Evolutionary conservation across 2,797 vertebrate genomes (phyloP).

Genomic region (Astyanax mexicanus): DNA sequence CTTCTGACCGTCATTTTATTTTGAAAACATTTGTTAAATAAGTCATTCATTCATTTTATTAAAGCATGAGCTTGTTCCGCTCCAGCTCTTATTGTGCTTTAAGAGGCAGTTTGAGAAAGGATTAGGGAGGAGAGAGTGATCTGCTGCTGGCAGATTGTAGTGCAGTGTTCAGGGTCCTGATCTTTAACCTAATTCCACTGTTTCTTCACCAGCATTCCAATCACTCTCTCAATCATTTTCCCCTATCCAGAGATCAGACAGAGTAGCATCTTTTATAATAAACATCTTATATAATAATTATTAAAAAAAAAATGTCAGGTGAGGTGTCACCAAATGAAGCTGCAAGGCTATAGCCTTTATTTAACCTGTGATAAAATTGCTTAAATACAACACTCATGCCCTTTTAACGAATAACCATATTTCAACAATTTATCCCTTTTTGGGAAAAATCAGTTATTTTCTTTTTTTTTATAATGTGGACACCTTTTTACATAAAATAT

Average conservation of each 20-base stretch:
- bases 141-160: background rate
- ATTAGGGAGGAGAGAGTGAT: constrained; percentile 33
- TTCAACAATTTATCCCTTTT: too few relatives aligned
- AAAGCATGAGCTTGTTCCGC: constrained; percentile 23
- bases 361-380: background rate
- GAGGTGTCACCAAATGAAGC: constrained; percentile 56
- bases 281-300: too few relatives aligned
- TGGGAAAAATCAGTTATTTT: too few relatives aligned
- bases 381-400: background rate
- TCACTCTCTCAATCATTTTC: constrained; percentile 72
- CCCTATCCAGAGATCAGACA: constrained; percentile 68
- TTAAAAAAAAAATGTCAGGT: constrained; percentile 72
- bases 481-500: too few relatives aligned
- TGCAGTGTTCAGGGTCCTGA: constrained; percentile 16
- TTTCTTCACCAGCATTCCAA: constrained; percentile 59
- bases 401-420: too few relatives aligned
- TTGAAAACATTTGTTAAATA: constrained; percentile 1
- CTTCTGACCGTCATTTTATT: background rate
- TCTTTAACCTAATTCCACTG: constrained; percentile 43
- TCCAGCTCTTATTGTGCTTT: constrained; percentile 31
- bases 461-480: too few relatives aligned
- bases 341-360: background rate
- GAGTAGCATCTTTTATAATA: constrained; percentile 81
- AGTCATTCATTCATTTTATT: background rate
- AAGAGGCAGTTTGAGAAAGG: constrained; percentile 8